Base-by-base conservation (phyloP, 1,140 invertebrate genomes). In the Hylaeus anthracinus region DNA sequence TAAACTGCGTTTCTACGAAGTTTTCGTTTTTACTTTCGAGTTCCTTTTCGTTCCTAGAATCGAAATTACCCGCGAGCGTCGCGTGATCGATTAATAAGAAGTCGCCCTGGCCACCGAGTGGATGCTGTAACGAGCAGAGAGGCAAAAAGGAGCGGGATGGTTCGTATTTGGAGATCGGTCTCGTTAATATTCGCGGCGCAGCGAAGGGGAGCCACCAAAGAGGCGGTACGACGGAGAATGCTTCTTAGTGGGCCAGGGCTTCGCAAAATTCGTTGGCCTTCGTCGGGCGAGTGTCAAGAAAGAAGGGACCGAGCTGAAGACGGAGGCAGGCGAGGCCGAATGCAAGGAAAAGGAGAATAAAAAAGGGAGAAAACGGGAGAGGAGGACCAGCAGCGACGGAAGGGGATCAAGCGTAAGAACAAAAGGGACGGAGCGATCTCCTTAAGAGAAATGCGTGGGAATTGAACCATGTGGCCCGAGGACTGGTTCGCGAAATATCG, bases 401-500 rank as follows among this genome's bases (percentile, higher is more conserved):
- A 56, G 51, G 72, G 76, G 86, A 71, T 61, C 41, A 48, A 78
- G 45, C 5, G 45, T 26, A 60, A 51, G 73, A 79, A 74, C 61
- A 64, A 77, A 78, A 81, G 75, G 56, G 72, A 80, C 74, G 72
- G 72, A 61, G 55, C 56, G 79, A 79, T 66, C 77, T 79, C 64
- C 67, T 79, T 65, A 72, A 88, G 86, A 90, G 88, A 91, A 90
- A 88, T 91, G 89, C 89, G 89, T 91, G 90, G 89, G 90, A 91
- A 91, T 88, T 87, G 82, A 90, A 87, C 81, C 88, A 90, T 90
- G 88, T 90, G 88, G 88, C 86, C 82, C 83, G 88, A 77, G 83
- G 85, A 88, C 86, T 87, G 90, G 88, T 86, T 87, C 86, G 89
- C 90, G 82, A 90, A 91, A 91, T 90, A 90, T 90, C 87, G 84